A percentile compares a stretch with the other conserved stretches of the same genome.
phyloP scores from a whole-genome alignment of 2,888 invertebrate species.

The Euplexia lucipara region DNA sequence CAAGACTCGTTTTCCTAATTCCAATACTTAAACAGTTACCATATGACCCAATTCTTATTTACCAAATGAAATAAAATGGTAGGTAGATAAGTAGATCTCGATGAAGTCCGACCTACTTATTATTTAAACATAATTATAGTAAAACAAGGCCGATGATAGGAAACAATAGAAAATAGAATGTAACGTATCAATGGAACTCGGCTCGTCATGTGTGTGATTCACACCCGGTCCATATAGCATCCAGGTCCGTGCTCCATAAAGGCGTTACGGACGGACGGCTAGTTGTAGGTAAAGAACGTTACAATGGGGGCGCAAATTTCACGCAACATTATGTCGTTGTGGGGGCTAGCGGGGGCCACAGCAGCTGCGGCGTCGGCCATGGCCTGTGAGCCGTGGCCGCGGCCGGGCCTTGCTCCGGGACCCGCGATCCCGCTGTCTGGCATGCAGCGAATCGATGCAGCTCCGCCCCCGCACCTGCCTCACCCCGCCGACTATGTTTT shows the following conservation, averaged over 20 bases:
- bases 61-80: neutral
- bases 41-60: neutral
- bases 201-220: slow-evolving; percentile 61
- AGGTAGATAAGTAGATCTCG: neutral
- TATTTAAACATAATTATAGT: neutral
- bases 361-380: slow-evolving; percentile 55
- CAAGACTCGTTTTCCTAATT: neutral
- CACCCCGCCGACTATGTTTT: slow-evolving; percentile 67
- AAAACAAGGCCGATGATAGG: slow-evolving; percentile 1
- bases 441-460: slow-evolving; percentile 86
- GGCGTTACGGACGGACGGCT: slow-evolving; percentile 75
- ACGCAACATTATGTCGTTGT: slow-evolving; percentile 87
- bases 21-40: neutral
- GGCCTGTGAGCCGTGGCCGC: slow-evolving; percentile 57
- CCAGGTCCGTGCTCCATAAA: slow-evolving; percentile 75
- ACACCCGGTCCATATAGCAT: slow-evolving; percentile 76
- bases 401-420: slow-evolving; percentile 56
- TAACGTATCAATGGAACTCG: slow-evolving; percentile 22
- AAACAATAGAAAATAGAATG: slow-evolving; percentile 18
- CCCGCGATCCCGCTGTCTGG: slow-evolving; percentile 70
- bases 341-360: slow-evolving; percentile 64
- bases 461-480: slow-evolving; percentile 74
- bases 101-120: neutral
- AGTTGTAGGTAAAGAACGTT: slow-evolving; percentile 74
- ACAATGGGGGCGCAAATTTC: slow-evolving; percentile 87